phyloP scores from a whole-genome alignment of 2,888 invertebrate species.

The Chironomus tentans region DNA sequence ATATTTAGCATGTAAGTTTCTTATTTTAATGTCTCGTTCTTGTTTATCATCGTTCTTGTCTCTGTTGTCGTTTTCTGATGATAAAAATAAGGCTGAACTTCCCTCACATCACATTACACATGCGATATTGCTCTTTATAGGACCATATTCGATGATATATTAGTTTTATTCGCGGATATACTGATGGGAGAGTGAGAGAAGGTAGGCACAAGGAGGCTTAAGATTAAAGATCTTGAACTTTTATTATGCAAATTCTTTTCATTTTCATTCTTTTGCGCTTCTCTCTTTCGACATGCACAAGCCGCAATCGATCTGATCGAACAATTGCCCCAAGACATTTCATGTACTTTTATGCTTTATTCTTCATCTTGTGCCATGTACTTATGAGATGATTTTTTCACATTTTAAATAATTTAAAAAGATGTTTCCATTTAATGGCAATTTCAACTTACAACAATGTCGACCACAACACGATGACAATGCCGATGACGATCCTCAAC shows the following conservation, averaged over 20 bases:
- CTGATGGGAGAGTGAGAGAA: neutral
- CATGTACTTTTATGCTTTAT: neutral
- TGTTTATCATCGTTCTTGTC: too few species aligned
- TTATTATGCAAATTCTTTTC: slow-evolving; percentile 22
- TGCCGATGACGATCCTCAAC: neutral
- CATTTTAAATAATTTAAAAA: neutral
- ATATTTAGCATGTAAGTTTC: neutral
- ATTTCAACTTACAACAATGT: neutral
- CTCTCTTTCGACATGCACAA: slow-evolving; percentile 16
- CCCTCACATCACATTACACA: neutral
- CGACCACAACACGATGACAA: neutral
- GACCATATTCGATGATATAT: neutral
- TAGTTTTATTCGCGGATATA: neutral
- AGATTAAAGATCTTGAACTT: slow-evolving; percentile 27
- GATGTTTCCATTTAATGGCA: too few species aligned
- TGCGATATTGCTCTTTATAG: neutral
- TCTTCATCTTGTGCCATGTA: neutral
- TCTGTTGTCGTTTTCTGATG: too few species aligned
- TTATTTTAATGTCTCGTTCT: neutral
- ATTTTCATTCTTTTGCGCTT: neutral
- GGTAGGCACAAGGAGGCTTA: neutral
- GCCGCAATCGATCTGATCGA: neutral
- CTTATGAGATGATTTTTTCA: neutral
- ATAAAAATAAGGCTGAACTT: neutral
- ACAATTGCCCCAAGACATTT: neutral